Evolutionary conservation across 2,888 invertebrate genomes (phyloP).

Genomic region (Diarsia dahlii): DNA sequence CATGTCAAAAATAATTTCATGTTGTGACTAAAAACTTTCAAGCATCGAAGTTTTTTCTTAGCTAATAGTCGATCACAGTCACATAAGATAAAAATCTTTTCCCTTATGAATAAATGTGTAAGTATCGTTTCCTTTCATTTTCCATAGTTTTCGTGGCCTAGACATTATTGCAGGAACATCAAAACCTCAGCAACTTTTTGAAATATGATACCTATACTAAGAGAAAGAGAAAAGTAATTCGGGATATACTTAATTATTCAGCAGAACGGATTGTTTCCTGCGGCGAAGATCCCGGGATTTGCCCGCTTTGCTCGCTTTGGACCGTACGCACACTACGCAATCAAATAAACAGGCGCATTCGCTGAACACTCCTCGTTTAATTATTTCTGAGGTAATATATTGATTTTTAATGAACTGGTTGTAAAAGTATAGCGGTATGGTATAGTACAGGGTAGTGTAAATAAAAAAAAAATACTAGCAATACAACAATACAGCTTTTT

Average conservation of each 20-base stretch:
- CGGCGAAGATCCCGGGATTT: conserved; percentile 51
- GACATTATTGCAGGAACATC: conserved; percentile 48
- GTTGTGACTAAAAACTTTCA: not conserved
- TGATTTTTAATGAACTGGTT: too few species aligned
- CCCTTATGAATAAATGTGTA: not conserved
- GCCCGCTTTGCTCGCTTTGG: conserved; percentile 26
- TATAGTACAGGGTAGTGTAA: too few species aligned
- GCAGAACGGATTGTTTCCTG: conserved; percentile 68
- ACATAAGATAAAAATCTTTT: not conserved
- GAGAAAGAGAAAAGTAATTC: conserved; percentile 69
- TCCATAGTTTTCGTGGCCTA: not conserved
- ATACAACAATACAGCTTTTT: too few species aligned
- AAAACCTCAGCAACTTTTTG: conserved; percentile 57
- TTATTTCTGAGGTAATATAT: conserved; percentile 29
- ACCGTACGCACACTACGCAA: conserved; percentile 40
- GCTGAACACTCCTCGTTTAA: conserved; percentile 26
- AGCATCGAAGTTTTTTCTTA: not conserved
- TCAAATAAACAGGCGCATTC: conserved; percentile 13
- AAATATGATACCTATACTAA: conserved; percentile 68
- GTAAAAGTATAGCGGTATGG: too few species aligned
- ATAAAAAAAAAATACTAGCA: not conserved
- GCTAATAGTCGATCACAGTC: not conserved
- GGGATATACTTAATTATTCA: conserved; percentile 71
- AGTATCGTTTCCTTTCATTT: conserved; percentile 1
- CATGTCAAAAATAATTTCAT: not conserved